These are phyloP conservation scores for Sebastes trivittatus DNA, from an alignment of 2,797 vertebrate genomes.

Conservation along the genomic window DNA sequence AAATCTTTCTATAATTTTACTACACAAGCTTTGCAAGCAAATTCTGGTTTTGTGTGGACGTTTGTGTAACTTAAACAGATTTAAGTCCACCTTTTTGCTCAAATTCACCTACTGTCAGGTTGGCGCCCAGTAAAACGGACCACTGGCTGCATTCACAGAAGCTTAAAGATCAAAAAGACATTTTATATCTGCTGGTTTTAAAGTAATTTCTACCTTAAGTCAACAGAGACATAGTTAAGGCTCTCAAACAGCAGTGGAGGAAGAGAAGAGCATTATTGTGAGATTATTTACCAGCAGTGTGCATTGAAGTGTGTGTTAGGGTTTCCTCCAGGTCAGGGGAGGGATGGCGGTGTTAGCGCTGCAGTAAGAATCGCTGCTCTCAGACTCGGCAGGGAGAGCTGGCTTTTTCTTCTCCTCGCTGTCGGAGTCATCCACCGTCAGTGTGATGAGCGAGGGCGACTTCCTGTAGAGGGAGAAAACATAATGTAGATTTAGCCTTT, in stretches of 20 bases:
- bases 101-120: not conserved
- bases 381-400: conserved; percentile 21
- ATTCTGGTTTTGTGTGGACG: not conserved
- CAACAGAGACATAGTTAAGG: not conserved
- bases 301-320: conserved; percentile 40
- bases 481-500: not conserved
- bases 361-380: conserved; percentile 32
- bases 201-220: not conserved
- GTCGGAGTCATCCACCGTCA: conserved; percentile 82
- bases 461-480: conserved; percentile 80
- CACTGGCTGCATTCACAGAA: not conserved
- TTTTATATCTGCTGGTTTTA: not conserved
- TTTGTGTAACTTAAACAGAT: not conserved
- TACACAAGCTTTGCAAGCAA: not conserved
- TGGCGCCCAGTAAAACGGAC: not conserved
- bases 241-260: not conserved
- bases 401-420: conserved; percentile 78
- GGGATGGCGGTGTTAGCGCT: conserved; percentile 43
- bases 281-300: not conserved
- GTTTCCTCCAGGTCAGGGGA: conserved; percentile 67
- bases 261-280: not conserved
- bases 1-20: not conserved
- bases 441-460: conserved; percentile 81
- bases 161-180: not conserved
- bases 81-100: not conserved